Evolutionary conservation across 2,888 invertebrate species (phyloP).

Genomic region (Zygothrica quintamaculata): DNA sequence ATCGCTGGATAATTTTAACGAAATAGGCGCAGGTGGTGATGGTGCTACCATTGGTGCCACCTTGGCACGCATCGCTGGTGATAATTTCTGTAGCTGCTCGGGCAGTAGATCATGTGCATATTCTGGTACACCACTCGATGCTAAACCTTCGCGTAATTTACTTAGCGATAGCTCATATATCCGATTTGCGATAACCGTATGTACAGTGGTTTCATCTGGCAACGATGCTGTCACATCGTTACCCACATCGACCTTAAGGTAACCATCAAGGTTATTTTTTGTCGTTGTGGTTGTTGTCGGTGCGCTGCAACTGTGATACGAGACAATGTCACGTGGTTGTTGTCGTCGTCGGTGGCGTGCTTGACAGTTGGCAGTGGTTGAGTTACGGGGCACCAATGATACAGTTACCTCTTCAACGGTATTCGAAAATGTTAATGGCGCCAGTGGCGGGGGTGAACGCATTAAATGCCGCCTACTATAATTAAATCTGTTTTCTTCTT

Average conservation of each 20-base stretch:
- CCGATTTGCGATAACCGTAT: constrained; percentile 83
- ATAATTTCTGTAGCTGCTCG: constrained; percentile 67
- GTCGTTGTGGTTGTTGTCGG: constrained; percentile 18
- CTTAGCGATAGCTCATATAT: constrained; percentile 82
- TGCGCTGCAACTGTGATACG: constrained; percentile 26
- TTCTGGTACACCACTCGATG: constrained; percentile 80
- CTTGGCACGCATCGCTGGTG: constrained; percentile 68
- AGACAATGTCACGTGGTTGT: constrained; percentile 17
- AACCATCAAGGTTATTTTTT: constrained; percentile 29
- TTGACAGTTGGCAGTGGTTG: constrained; percentile 73
- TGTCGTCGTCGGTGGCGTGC: constrained; percentile 39
- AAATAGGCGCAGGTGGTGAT: constrained; percentile 77
- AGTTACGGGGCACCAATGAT: constrained; percentile 77
- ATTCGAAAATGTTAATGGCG: constrained; percentile 61
- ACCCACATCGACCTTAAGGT: constrained; percentile 57
- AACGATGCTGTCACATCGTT: constrained; percentile 61
- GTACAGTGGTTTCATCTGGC: constrained; percentile 82
- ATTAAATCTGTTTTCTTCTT: constrained; percentile 38
- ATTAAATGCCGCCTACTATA: constrained; percentile 16
- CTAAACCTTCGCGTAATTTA: constrained; percentile 83
- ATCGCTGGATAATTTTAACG: constrained; percentile 79
- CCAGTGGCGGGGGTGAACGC: constrained; percentile 74
- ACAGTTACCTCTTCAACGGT: constrained; percentile 81
- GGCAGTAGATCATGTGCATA: constrained; percentile 69
- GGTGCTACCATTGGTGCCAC: constrained; percentile 68